phyloP scores from a whole-genome alignment of 1,140 invertebrate species.

The Brevipalpus yothersi region DNA sequence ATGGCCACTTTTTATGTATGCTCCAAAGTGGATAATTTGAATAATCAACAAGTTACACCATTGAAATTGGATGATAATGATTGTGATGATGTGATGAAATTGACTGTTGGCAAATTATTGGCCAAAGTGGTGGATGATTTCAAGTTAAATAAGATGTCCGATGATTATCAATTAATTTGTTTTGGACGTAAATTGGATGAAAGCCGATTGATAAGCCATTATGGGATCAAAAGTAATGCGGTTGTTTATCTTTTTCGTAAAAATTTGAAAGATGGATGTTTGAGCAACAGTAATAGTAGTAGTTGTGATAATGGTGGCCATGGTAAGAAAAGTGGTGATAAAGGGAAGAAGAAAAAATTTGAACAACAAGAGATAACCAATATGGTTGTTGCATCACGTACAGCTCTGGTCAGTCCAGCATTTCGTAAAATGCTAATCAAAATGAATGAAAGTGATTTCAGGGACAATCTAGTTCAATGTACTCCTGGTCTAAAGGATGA shows the following conservation, averaged over 20 bases:
- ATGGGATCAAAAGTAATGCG: slow-evolving; percentile 7
- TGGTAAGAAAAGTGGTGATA: not conserved
- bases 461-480: slow-evolving; percentile 7
- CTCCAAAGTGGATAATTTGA: not conserved
- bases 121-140: not conserved
- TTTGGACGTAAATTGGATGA: slow-evolving; percentile 3
- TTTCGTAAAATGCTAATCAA: slow-evolving; percentile 6
- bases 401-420: slow-evolving; percentile 4
- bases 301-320: not conserved
- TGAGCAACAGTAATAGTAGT: not conserved
- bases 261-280: not conserved
- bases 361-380: not conserved
- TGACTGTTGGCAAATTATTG: not conserved
- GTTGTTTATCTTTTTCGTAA: slow-evolving; percentile 5
- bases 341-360: not conserved
- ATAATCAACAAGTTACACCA: not conserved
- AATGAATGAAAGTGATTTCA: slow-evolving; percentile 4
- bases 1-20: not conserved
- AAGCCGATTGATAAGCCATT: not conserved
- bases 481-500: slow-evolving; percentile 7
- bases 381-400: slow-evolving; percentile 4
- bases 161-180: slow-evolving; percentile 5
- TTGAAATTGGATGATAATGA: not conserved
- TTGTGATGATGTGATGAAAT: not conserved
- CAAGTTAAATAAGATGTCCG: not conserved